Evolutionary conservation across 2,888 invertebrate genomes (phyloP), one percentile per base, ranked within the genome.

Genomic region (Petrolisthes cinctipes): DNA sequence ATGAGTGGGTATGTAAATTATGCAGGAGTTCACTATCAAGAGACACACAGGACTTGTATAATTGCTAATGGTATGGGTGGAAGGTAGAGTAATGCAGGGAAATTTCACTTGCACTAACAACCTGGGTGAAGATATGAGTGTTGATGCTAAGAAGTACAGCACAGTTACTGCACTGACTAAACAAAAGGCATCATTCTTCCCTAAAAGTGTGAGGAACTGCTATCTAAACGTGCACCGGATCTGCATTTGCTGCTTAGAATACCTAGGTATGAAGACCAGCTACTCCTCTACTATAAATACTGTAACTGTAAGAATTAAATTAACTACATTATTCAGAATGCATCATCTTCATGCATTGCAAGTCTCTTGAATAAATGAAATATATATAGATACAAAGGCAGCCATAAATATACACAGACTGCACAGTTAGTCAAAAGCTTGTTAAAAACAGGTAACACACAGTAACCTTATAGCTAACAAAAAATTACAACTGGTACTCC

Each of bases 271-370:
- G 71, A 71, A 71, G 7, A n/a, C 3, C 61, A 80, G 14, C 57
- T 82, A 37, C 53, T 78, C 78, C 53, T 78, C 54, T 54, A 78
- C 54, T 53, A 54, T 56, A 78, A 53, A 78, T 78, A 23, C 78
- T 53, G 53, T 68, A 23, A 68, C 66, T 82, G 37, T 20, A 82
- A 37, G 66, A 61, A 37, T 66, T 68, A 61, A 37, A 82, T 53
- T 14, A 82, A 51, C 82, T 82, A 82, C 76, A 23, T n/a, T n/a
- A 37, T 82, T 82, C 51, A 68, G 68, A 82, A 82, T 82, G 68
- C 68, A 51, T 7, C 66, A 51, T 66, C 37, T 82, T 6, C 82
- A 53, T 82, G 82, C 82, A 82, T 14, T 66, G 57, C 57, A 61
- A 61, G n/a, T 6, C 82, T 82, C 66, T 66, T 82, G 17, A 51